phyloP scores from a whole-genome alignment of 2,888 invertebrate genomes.

The Tipula unca region DNA sequence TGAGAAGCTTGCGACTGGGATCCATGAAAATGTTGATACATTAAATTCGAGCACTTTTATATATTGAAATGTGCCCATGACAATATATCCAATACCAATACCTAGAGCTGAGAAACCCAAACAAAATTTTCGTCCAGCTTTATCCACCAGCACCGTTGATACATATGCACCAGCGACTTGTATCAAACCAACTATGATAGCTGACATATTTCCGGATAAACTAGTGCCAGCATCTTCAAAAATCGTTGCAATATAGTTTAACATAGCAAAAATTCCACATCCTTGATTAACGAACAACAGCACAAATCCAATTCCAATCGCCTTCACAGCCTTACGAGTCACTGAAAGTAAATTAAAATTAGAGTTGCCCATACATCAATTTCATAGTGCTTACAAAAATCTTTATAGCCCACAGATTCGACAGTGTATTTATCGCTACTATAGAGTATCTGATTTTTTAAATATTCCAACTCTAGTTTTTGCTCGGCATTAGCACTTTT shows the following conservation, averaged over 20 bases:
- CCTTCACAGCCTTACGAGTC: constrained; percentile 31
- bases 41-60: constrained; percentile 25
- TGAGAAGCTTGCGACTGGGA: constrained; percentile 34
- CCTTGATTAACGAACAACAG: constrained; percentile 29
- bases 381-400: not conserved
- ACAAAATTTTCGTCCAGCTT: constrained; percentile 33
- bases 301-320: constrained; percentile 33
- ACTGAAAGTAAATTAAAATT: constrained; percentile 28
- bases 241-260: constrained; percentile 37
- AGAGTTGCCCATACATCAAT: not conserved
- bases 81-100: constrained; percentile 30
- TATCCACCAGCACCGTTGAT: constrained; percentile 34
- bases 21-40: constrained; percentile 31
- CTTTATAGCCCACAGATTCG: not conserved
- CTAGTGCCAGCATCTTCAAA: constrained; percentile 30
- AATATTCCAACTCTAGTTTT: not conserved
- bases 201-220: not conserved
- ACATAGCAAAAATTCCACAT: constrained; percentile 34
- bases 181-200: not conserved
- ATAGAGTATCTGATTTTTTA: not conserved
- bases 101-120: constrained; percentile 33
- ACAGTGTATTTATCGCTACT: no score
- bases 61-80: constrained; percentile 32
- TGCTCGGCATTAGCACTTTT: not conserved
- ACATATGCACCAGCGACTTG: constrained; percentile 35